Base-by-base conservation (phyloP, 23 tunicate species). In the Halocynthia aurantium region DNA sequence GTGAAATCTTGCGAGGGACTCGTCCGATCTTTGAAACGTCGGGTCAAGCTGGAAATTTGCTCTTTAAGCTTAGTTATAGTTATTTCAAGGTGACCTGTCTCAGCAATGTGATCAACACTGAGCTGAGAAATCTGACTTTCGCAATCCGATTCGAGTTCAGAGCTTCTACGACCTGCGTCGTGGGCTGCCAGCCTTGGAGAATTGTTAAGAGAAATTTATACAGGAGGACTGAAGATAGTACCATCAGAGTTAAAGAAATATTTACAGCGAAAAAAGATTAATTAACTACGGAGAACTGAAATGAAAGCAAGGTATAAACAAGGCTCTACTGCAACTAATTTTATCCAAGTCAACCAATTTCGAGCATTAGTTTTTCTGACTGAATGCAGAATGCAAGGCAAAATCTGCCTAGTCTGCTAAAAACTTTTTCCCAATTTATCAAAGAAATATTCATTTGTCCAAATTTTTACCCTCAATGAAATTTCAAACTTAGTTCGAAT, bases 131-230 rank as follows among this genome's bases (percentile, higher is more conserved):
- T 64, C 49, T 79, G 82, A 51, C 84, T 81, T 54, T 81, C 92
- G 62, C 76, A 86, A 12, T 86, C 92, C 13, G 92, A 86, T 53
- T 86, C 92, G 50, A 81, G 55, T 57, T 71, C 70, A 13, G 84
- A 81, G 52, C 54, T 77, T 52, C 57, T 84, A 55, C 58, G 64
- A 54, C 85, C 57, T 53, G 77, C 81, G 53, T 80, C 77, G 22
- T 57, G 66, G 80, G 80, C 80, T 53, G 76, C 65, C 69, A 55
- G 61, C 80, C 90, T 85, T 74, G 62, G 56, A 15, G 62, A 51
- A 17, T 51, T 74, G 21, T 40, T 72, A 11, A 50, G 51, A 74
- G 6, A 52, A 50, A 55, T 10, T 7, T 17, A 74, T 20, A 55
- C 53, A 10, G n/a, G 21, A 54, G 9, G 20, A 53, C 8, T 52